These are phyloP conservation scores for Tetrao urogallus DNA, from an alignment of 2,113 vertebrate genomes.

Conservation along the genomic window DNA sequence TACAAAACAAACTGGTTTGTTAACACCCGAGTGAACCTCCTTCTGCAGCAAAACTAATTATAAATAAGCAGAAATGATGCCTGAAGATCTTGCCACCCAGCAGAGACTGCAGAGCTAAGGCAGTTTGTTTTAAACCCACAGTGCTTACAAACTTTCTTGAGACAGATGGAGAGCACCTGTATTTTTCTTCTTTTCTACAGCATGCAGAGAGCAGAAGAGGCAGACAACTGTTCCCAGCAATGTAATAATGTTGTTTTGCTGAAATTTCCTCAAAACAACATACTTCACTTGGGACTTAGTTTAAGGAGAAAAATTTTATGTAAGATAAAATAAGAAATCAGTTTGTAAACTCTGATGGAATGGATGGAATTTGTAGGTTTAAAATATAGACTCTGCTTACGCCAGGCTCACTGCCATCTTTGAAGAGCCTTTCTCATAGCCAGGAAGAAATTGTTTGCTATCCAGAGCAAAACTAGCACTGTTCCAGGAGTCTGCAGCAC, in stretches of 20 bases:
- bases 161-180: background rate
- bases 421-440: background rate
- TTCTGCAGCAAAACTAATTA: background rate
- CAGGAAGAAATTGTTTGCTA: background rate
- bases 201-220: background rate
- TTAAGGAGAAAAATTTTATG: background rate
- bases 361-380: background rate
- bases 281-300: background rate
- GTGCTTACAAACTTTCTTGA: background rate
- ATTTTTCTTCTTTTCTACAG: background rate
- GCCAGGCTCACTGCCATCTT: background rate
- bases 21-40: background rate
- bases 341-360: background rate
- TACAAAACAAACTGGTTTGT: background rate
- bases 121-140: background rate
- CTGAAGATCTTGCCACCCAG: background rate
- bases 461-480: background rate
- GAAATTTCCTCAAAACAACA: background rate
- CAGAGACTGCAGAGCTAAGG: background rate
- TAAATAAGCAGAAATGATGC: background rate
- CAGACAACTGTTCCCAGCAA: background rate
- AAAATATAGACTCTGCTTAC: background rate
- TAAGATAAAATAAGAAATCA: background rate
- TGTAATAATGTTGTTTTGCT: background rate
- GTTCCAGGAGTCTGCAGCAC: background rate